A percentile compares a stretch with the other conserved stretches of the same genome.
phyloP scores from a whole-genome alignment of 1,140 invertebrate genomes.

The Papilio xuthus region DNA sequence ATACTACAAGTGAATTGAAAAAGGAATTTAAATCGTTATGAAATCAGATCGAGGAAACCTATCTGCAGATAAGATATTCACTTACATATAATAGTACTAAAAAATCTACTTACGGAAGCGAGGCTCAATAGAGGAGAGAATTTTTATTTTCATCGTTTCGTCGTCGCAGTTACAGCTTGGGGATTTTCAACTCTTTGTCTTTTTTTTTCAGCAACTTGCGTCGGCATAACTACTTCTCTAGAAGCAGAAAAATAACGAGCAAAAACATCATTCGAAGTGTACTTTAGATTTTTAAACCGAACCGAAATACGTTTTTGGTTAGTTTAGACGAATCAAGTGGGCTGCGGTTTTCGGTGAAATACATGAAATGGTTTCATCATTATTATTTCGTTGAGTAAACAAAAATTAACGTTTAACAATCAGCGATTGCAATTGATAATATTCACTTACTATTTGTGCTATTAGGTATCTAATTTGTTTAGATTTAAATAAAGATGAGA shows the following conservation, averaged over 20 bases:
- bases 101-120: constrained; percentile 16
- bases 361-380: neutral
- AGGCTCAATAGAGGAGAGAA: neutral
- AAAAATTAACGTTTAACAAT: too few species aligned
- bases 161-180: constrained; percentile 15
- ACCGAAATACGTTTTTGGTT: constrained; percentile 8
- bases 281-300: constrained; percentile 15
- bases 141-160: constrained; percentile 15
- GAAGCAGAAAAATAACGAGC: constrained; percentile 22
- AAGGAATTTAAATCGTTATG: neutral
- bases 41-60: neutral
- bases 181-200: constrained; percentile 24
- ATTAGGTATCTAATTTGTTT: too few species aligned
- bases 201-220: constrained; percentile 5
- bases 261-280: constrained; percentile 22
- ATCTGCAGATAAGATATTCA: neutral
- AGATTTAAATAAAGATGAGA: too few species aligned
- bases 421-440: too few species aligned
- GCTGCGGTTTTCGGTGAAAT: neutral
- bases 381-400: too few species aligned
- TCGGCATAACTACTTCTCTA: constrained; percentile 24
- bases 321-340: neutral
- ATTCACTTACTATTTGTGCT: too few species aligned
- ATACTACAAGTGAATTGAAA: neutral
- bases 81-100: neutral